These are phyloP conservation scores for Heliconius charithonia DNA, from an alignment of 2,888 invertebrate species.

Conservation along the genomic window DNA sequence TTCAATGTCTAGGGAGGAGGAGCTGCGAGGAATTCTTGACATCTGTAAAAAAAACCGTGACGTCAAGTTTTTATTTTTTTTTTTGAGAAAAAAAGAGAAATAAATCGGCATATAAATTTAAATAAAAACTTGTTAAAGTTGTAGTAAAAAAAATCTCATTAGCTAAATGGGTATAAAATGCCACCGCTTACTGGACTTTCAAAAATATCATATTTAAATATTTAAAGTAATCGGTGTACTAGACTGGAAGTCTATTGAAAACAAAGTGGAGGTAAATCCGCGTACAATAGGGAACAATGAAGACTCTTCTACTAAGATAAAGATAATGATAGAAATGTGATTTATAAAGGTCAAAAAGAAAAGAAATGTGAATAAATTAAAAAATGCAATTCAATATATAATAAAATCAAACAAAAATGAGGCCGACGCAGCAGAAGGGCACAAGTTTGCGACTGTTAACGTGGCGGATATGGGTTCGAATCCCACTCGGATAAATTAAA, in stretches of 20 bases:
- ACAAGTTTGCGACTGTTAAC: no score
- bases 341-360: background rate
- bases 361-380: background rate
- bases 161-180: conserved; percentile 6
- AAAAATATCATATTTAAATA: conserved; percentile 13
- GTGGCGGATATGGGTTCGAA: no score
- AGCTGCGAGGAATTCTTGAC: background rate
- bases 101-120: background rate
- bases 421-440: no score
- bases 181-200: background rate
- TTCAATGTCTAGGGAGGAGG: no score
- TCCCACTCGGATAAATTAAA: no score
- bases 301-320: conserved; percentile 64
- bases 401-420: no score
- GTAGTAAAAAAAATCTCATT: background rate
- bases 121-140: background rate
- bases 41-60: background rate
- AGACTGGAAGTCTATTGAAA: conserved; percentile 31
- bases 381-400: no score
- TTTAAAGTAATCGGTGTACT: conserved; percentile 24
- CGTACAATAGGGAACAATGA: conserved; percentile 62
- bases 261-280: conserved; percentile 24
- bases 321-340: background rate
- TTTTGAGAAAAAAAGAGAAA: background rate
- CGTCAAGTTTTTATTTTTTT: background rate